These are phyloP conservation scores for Calliopum simillimum DNA, from an alignment of 2,888 invertebrate species.

Conservation along the genomic window DNA sequence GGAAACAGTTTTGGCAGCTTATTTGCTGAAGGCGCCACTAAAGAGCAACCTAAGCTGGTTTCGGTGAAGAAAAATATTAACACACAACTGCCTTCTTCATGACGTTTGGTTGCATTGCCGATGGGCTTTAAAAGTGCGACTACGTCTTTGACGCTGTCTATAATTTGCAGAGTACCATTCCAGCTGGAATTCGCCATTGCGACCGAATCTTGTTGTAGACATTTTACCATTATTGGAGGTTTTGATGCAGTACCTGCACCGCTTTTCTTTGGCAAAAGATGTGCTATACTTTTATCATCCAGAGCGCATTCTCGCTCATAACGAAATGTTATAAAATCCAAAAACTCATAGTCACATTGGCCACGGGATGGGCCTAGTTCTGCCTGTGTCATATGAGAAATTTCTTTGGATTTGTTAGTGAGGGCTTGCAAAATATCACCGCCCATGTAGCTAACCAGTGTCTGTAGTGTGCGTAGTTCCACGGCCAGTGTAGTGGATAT, in stretches of 20 bases:
- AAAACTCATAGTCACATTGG: slow-evolving; percentile 57
- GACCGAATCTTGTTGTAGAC: slow-evolving; percentile 52
- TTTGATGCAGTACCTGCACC: slow-evolving; percentile 45
- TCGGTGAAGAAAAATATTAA: slow-evolving; percentile 90
- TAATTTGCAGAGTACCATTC: slow-evolving; percentile 53
- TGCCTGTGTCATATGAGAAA: slow-evolving; percentile 44
- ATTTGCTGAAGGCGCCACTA: slow-evolving; percentile 91
- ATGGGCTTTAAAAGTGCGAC: slow-evolving; percentile 60
- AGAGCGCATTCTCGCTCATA: slow-evolving; percentile 54
- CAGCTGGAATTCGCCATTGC: slow-evolving; percentile 37
- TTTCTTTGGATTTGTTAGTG: slow-evolving; percentile 43
- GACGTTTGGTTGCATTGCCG: slow-evolving; percentile 69
- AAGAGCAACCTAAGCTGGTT: slow-evolving; percentile 90
- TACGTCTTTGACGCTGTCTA: slow-evolving; percentile 61
- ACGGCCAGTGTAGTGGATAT: slow-evolving; percentile 7
- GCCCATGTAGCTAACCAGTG: slow-evolving; percentile 47
- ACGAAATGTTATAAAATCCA: slow-evolving; percentile 54
- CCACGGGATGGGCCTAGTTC: slow-evolving; percentile 54
- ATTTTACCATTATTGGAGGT: slow-evolving; percentile 62
- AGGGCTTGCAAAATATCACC: not conserved
- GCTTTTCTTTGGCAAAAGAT: slow-evolving; percentile 48
- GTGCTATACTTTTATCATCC: slow-evolving; percentile 57
- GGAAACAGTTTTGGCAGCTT: slow-evolving; percentile 89
- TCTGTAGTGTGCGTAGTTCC: slow-evolving; percentile 43
- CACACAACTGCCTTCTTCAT: slow-evolving; percentile 77